Conservation (phyloP, 2,113 vertebrate genomes). For the Crotophaga sulcirostris region DNA sequence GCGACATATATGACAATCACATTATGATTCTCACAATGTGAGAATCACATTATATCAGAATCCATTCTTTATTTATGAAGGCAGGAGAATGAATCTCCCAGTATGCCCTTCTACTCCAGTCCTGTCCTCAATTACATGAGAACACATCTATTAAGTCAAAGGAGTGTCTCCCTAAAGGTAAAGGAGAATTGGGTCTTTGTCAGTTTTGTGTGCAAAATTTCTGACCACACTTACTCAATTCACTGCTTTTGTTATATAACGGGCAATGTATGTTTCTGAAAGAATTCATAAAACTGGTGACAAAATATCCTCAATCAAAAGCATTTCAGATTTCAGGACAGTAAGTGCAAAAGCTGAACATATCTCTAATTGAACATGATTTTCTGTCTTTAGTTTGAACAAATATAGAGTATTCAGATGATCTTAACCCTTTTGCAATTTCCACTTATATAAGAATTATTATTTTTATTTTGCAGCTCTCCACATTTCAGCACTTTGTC, state of each 20-base stretch:
- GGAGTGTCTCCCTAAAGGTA: not conserved
- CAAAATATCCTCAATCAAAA: not conserved
- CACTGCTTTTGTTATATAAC: not conserved
- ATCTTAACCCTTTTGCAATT: not conserved
- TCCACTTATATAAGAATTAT: not conserved
- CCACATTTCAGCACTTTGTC: constrained; percentile 5
- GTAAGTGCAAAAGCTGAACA: not conserved
- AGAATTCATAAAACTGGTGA: not conserved
- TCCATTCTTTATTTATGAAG: not conserved
- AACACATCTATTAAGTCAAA: not conserved
- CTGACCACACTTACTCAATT: not conserved
- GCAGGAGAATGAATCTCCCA: constrained; percentile 12
- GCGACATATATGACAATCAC: constrained; percentile 17
- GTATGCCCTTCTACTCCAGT: not conserved
- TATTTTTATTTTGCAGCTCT: not conserved
- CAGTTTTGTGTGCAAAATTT: not conserved
- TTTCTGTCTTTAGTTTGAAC: not conserved
- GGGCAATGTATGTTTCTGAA: not conserved
- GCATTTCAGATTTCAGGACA: not conserved
- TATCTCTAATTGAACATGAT: not conserved
- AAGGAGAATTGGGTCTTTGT: not conserved
- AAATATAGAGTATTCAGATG: not conserved
- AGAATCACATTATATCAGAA: not conserved
- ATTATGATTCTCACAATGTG: too few species aligned
- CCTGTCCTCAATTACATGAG: not conserved